phyloP scores from a whole-genome alignment of 2,888 invertebrate genomes.

The Amphipoea lucens region DNA sequence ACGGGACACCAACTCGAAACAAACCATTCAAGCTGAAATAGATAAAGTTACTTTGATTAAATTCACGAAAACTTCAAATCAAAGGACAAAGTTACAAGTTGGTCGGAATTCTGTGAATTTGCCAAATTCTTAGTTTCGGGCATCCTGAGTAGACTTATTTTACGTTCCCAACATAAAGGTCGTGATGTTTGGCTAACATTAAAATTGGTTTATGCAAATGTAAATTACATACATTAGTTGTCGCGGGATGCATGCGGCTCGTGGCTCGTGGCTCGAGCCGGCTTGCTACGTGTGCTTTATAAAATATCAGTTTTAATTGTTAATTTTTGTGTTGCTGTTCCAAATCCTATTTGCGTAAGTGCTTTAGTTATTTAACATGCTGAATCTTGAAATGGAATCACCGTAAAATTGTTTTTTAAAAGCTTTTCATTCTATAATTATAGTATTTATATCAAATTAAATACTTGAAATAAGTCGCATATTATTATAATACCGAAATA shows the following conservation, averaged over 20 bases:
- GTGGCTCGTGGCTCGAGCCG: slow-evolving; percentile 8
- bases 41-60: slow-evolving; percentile 77
- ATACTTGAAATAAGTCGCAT: neutral
- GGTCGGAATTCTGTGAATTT: slow-evolving; percentile 63
- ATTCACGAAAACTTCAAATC: slow-evolving; percentile 72
- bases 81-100: slow-evolving; percentile 71
- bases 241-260: slow-evolving; percentile 29
- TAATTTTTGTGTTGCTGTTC: slow-evolving; percentile 30
- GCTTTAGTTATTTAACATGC: slow-evolving; percentile 1
- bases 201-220: slow-evolving; percentile 62
- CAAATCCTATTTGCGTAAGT: slow-evolving; percentile 15
- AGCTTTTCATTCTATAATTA: neutral
- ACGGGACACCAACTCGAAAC: slow-evolving; percentile 63
- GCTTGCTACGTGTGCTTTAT: slow-evolving; percentile 19
- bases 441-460: neutral
- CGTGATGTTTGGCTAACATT: slow-evolving; percentile 50
- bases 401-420: neutral
- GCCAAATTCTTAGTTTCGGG: slow-evolving; percentile 58
- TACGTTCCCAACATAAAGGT: slow-evolving; percentile 29
- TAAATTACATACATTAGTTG: slow-evolving; percentile 56
- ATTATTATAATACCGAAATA: neutral
- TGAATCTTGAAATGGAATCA: slow-evolving; percentile 17
- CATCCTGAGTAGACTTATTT: slow-evolving; percentile 54
- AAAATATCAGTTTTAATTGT: slow-evolving; percentile 23
- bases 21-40: slow-evolving; percentile 71